A percentile compares a stretch with the other conserved stretches of the same genome.
phyloP scores from a whole-genome alignment of 2,113 vertebrate genomes.

The Machaerirhynchus nigripectus region DNA sequence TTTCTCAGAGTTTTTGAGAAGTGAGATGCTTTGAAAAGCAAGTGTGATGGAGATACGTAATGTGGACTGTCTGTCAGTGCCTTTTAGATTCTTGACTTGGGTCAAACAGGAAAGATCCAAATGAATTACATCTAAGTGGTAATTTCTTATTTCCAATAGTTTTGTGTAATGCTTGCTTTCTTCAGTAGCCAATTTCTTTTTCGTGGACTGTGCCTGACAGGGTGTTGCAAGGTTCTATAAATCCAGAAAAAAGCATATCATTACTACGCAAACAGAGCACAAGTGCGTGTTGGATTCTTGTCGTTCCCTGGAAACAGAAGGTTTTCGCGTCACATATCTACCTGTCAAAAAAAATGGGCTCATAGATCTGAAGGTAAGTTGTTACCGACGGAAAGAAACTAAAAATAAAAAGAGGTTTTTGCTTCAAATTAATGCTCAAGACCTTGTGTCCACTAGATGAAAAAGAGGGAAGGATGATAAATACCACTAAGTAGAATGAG shows the following conservation, averaged over 20 bases:
- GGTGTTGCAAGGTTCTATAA: constrained; percentile 95
- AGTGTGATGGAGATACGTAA: background rate
- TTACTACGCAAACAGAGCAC: constrained; percentile 95
- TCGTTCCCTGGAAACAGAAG: constrained; percentile 89
- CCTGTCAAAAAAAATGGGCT: constrained; percentile 89
- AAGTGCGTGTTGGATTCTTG: constrained; percentile 97
- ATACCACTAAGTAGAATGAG: background rate
- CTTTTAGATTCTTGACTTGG: background rate
- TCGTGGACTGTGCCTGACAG: constrained; percentile 61
- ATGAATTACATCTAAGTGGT: background rate
- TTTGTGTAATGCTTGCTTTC: background rate
- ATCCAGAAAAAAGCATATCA: constrained; percentile 88
- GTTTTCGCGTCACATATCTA: constrained; percentile 90
- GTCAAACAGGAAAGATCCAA: background rate
- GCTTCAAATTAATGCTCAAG: background rate
- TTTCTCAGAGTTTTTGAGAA: background rate
- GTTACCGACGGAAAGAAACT: background rate
- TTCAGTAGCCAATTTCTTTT: background rate
- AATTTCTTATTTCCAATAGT: background rate
- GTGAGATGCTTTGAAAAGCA: background rate
- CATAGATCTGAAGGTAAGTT: constrained; percentile 85
- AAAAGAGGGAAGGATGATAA: background rate
- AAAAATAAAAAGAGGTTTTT: background rate
- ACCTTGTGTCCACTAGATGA: background rate
- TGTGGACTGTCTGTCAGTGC: background rate